Evolutionary conservation across 2,888 invertebrate species (phyloP).

Genomic region (Spodoptera picta): DNA sequence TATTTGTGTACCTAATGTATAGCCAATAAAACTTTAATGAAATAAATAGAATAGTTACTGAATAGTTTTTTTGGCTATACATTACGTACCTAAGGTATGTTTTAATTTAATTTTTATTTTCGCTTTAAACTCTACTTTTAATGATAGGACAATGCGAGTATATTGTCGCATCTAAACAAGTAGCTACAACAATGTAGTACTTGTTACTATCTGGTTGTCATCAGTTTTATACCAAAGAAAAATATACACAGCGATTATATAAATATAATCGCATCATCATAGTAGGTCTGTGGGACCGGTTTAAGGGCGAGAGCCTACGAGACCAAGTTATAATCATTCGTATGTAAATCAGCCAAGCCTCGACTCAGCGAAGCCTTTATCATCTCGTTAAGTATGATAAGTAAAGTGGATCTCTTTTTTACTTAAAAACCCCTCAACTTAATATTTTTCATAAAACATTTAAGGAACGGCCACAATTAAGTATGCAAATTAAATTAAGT

Average conservation of each 20-base stretch:
- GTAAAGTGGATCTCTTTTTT: constrained; percentile 72
- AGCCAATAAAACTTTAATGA: no score
- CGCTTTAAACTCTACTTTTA: no score
- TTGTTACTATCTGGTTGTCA: neutral
- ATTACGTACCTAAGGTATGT: no score
- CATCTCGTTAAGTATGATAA: constrained; percentile 77
- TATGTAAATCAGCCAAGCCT: constrained; percentile 83
- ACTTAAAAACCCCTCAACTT: constrained; percentile 50
- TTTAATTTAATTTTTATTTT: no score
- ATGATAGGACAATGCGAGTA: neutral
- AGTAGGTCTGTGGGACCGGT: constrained; percentile 51
- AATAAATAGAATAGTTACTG: no score
- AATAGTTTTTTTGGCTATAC: no score
- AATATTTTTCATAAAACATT: constrained; percentile 58
- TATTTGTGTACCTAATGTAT: no score
- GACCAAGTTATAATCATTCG: constrained; percentile 84
- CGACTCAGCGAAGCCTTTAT: constrained; percentile 78
- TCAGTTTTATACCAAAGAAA: constrained; percentile 3
- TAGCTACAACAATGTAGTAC: neutral
- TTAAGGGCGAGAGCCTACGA: constrained; percentile 60
- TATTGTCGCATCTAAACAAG: neutral
- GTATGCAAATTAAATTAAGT: constrained; percentile 51
- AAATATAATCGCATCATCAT: constrained; percentile 14
- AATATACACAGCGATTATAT: constrained; percentile 8
- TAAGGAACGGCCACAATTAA: constrained; percentile 53